These are phyloP conservation scores for Lepidostoma basale DNA, from an alignment of 1,140 invertebrate species.

Conservation along the genomic window DNA sequence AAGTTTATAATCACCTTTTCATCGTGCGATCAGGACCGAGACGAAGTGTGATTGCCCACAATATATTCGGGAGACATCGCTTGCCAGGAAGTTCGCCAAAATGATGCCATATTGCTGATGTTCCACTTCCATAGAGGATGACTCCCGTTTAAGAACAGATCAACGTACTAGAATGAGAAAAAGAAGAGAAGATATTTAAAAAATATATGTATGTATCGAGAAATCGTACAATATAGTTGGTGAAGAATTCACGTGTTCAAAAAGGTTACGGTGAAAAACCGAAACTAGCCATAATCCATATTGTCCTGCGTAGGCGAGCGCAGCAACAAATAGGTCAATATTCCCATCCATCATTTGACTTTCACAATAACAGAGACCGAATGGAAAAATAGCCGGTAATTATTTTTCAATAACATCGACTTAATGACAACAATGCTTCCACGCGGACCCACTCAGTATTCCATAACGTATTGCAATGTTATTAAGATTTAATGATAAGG, in stretches of 20 bases:
- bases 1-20: too few species aligned
- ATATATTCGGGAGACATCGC: too few species aligned
- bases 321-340: neutral
- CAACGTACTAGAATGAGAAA: too few species aligned
- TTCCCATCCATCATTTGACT: conserved; percentile 36
- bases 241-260: too few species aligned
- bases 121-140: too few species aligned
- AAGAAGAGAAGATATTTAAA: neutral
- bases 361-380: conserved; percentile 28
- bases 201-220: too few species aligned
- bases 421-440: conserved; percentile 26
- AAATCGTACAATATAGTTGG: too few species aligned
- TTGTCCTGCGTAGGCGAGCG: conserved; percentile 34
- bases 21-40: too few species aligned
- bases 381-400: conserved; percentile 34
- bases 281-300: conserved; percentile 19
- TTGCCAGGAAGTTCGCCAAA: too few species aligned
- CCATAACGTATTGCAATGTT: conserved; percentile 18
- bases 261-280: conserved; percentile 18
- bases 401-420: conserved; percentile 45
- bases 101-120: too few species aligned
- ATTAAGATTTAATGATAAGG: conserved; percentile 26
- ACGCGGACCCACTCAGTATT: conserved; percentile 4
- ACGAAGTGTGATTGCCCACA: too few species aligned
- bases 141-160: too few species aligned